These are phyloP conservation scores for Semaprochilodus insignis DNA, from an alignment of 2,797 vertebrate species.

Conservation along the genomic window DNA sequence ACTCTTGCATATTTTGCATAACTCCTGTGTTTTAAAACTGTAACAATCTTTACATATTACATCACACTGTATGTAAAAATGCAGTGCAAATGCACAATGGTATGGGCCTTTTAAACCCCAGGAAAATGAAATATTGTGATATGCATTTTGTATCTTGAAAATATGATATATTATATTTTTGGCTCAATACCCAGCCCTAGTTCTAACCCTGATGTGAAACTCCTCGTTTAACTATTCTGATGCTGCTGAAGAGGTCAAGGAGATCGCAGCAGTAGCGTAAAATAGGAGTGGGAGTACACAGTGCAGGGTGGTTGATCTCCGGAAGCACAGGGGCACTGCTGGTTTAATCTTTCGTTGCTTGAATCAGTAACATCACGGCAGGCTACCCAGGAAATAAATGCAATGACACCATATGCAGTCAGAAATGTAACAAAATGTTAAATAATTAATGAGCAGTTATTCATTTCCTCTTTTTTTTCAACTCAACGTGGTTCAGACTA, in stretches of 20 bases:
- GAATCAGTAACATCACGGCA: slow-evolving; percentile 2
- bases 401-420: slow-evolving; percentile 52
- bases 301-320: slow-evolving; percentile 13
- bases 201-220: slow-evolving; percentile 1
- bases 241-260: not conserved
- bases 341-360: not conserved
- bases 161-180: not conserved
- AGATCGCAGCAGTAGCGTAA: not conserved
- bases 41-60: too few species aligned
- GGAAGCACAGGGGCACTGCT: not conserved
- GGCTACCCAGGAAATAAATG: not conserved
- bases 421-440: not conserved
- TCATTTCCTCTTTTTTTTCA: not conserved
- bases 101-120: too few species aligned
- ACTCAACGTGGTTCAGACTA: not conserved
- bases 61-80: too few species aligned
- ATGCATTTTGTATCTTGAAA: not conserved
- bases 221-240: not conserved
- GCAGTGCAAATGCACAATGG: too few species aligned
- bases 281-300: not conserved
- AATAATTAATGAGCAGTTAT: too few species aligned
- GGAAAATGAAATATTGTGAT: too few species aligned
- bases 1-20: too few species aligned
- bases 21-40: too few species aligned
- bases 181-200: not conserved